These are phyloP conservation scores for Fringilla coelebs DNA, from an alignment of 2,797 vertebrate species.

Conservation along the genomic window DNA sequence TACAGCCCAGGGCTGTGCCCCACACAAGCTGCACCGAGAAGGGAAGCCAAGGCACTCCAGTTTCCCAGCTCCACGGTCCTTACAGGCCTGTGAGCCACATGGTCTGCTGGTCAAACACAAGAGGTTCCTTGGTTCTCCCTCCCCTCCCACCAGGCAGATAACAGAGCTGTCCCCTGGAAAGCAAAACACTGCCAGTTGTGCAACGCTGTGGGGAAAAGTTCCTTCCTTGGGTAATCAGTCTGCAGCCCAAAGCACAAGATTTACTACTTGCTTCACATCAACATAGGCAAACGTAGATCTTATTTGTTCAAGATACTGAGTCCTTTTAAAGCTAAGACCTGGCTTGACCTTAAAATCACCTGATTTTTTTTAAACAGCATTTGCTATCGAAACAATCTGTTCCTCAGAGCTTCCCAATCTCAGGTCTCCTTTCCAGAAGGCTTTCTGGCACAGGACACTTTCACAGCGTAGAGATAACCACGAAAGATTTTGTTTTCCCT, in stretches of 20 bases:
- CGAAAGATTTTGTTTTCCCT: accelerated
- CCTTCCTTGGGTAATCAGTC: neutral
- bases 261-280: neutral
- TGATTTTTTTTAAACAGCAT: neutral
- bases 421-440: neutral
- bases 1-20: neutral
- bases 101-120: neutral
- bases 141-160: neutral
- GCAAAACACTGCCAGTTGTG: neutral
- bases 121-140: neutral
- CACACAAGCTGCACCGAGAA: neutral
- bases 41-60: neutral
- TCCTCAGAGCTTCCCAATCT: neutral
- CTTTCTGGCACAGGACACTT: neutral
- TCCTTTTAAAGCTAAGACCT: neutral
- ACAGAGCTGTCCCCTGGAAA: neutral
- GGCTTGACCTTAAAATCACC: neutral
- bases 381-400: neutral
- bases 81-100: neutral
- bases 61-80: neutral
- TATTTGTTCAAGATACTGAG: neutral
- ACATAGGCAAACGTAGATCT: neutral
- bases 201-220: neutral
- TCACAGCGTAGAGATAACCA: neutral
- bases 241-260: neutral